Base-by-base conservation (phyloP, 2,888 invertebrate genomes). In the Allolobophora icterica region DNA sequence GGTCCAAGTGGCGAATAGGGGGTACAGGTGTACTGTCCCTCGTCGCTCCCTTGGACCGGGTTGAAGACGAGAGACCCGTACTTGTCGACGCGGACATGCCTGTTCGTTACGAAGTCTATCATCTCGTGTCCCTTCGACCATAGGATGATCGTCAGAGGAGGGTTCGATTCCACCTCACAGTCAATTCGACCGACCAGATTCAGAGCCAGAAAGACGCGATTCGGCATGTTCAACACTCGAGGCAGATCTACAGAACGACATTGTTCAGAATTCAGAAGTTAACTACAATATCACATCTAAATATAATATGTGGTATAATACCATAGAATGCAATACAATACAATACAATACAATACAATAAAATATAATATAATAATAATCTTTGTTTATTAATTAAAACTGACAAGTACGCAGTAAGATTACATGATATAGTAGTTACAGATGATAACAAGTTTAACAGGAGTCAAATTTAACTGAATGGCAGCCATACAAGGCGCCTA, bases 131-230 rank as follows among this genome's bases (percentile, higher is more conserved):
- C 98, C 96, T 98, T 98, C 95, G 98, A 98, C 99, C 99, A 99
- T 94, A 98, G 98, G 93, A 99, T 98, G 95, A 98, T 98, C 95
- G 98, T 98, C 94, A 98, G 97, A 90, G 98, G 98, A 84, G 99
- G 99, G 96, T 98, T 99, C 91, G 99, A 98, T 96, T 98, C 98
- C 95, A 99, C 98, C 96, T 98, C 98, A 96, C 99, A 99, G 95
- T 98, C 98, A 91, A 99, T 98, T 93, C 98, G 94, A 40, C 95
- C 95, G 21, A 98, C 97, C 95, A 98, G 96, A 90, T 98, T 97
- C 95, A 98, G 97, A 91, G 99, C 98, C 94, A 99, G 97, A 96
- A 98, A 98, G 95, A 99, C 98, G 94, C 98, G 97, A 93, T 98
- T 98, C 91, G 98, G 98, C 93, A 98, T 98, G 96, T 97, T 98